These are phyloP conservation scores for Riptortus pedestris DNA, from an alignment of 1,140 invertebrate species.

Conservation along the genomic window DNA sequence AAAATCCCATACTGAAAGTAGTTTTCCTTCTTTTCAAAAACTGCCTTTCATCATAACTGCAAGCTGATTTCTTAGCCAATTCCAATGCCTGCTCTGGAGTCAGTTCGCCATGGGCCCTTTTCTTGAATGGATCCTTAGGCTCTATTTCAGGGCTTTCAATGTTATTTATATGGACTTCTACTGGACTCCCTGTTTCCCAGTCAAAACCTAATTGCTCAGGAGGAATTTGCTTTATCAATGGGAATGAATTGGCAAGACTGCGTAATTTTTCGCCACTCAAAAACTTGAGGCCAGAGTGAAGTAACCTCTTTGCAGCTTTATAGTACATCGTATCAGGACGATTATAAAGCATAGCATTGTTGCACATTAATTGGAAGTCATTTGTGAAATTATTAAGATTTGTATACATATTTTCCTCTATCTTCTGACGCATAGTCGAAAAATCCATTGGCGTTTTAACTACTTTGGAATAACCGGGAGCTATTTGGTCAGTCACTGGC, in stretches of 20 bases:
- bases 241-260: slow-evolving; percentile 59
- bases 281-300: slow-evolving; percentile 75
- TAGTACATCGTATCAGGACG: slow-evolving; percentile 91
- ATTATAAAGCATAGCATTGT: slow-evolving; percentile 94
- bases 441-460: slow-evolving; percentile 95
- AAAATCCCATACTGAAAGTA: slow-evolving; percentile 56
- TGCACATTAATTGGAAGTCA: slow-evolving; percentile 91
- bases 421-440: slow-evolving; percentile 88
- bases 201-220: slow-evolving; percentile 78
- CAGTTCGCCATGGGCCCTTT: slow-evolving; percentile 52
- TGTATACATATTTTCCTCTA: slow-evolving; percentile 78
- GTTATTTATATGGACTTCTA: background rate
- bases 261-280: slow-evolving; percentile 73
- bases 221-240: slow-evolving; percentile 70
- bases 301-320: slow-evolving; percentile 81
- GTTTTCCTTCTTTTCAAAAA: slow-evolving; percentile 45
- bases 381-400: slow-evolving; percentile 43
- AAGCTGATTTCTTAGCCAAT: slow-evolving; percentile 54
- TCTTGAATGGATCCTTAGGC: background rate
- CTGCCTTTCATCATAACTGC: slow-evolving; percentile 53
- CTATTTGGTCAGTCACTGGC: slow-evolving; percentile 94
- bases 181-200: slow-evolving; percentile 40
- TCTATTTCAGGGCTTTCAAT: background rate
- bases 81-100: slow-evolving; percentile 69
- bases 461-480: slow-evolving; percentile 88